These are phyloP conservation scores for Plumapathes pennacea DNA, from an alignment of 92 coral and sea anemone genomes.

Conservation along the genomic window DNA sequence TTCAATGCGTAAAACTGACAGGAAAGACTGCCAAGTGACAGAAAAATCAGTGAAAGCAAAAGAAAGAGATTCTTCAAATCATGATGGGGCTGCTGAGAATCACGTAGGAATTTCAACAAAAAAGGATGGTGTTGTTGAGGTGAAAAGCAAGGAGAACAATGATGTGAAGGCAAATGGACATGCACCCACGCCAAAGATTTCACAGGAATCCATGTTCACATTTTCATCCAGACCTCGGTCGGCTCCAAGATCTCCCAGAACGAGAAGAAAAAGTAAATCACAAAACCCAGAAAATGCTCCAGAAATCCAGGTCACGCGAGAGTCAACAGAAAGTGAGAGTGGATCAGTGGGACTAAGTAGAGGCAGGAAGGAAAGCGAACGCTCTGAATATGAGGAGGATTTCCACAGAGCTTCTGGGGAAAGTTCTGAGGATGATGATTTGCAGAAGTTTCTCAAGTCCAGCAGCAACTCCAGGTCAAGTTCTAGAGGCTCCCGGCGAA, in stretches of 20 bases:
- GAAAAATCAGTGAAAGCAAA: too few species aligned
- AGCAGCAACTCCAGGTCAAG: constrained; percentile 84
- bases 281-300: constrained; percentile 64
- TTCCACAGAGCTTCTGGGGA: constrained; percentile 80
- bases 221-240: constrained; percentile 93
- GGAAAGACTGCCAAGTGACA: too few species aligned
- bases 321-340: constrained; percentile 20
- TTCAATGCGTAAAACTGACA: constrained; percentile 6
- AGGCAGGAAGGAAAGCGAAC: constrained; percentile 55
- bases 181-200: constrained; percentile 19
- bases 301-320: constrained; percentile 34
- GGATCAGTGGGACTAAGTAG: constrained; percentile 11
- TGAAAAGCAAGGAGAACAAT: not conserved
- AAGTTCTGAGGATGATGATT: constrained; percentile 76
- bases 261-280: constrained; percentile 51
- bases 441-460: constrained; percentile 72
- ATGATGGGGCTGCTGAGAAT: constrained; percentile 8
- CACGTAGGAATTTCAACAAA: too few species aligned
- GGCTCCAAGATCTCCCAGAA: constrained; percentile 92
- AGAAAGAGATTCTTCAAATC: too few species aligned
- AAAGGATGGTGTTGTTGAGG: too few species aligned
- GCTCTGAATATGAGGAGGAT: constrained; percentile 80
- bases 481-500: constrained; percentile 64
- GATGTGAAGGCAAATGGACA: constrained; percentile 8
- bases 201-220: constrained; percentile 73